Evolutionary conservation across 2,888 invertebrate species (phyloP).

Genomic region (Calliopum simillimum): DNA sequence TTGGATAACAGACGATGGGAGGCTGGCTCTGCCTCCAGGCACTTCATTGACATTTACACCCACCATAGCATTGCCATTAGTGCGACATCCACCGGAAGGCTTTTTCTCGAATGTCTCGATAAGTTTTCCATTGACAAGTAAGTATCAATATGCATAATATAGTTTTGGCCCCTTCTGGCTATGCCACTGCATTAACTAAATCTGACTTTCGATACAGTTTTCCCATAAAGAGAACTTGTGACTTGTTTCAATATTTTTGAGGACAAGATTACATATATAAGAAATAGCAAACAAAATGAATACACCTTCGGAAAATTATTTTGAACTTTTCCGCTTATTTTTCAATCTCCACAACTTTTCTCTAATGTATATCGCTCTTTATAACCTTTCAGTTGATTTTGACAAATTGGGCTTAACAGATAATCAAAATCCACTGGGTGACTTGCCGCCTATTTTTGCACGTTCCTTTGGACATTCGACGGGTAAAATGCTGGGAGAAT

Average conservation of each 20-base stretch:
- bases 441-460: constrained; percentile 80
- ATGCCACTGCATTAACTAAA: neutral
- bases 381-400: constrained; percentile 77
- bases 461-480: constrained; percentile 82
- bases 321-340: too few relatives aligned
- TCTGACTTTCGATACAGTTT: neutral
- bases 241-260: too few relatives aligned
- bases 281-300: too few relatives aligned
- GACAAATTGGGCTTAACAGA: constrained; percentile 88
- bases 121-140: constrained; percentile 87
- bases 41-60: constrained; percentile 84
- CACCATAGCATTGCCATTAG: constrained; percentile 83
- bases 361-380: constrained; percentile 17
- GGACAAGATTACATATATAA: too few relatives aligned
- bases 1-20: constrained; percentile 88
- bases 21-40: constrained; percentile 85
- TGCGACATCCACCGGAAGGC: constrained; percentile 86
- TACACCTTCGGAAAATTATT: too few relatives aligned
- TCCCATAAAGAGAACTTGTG: too few relatives aligned
- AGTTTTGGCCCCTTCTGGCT: neutral
- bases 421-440: constrained; percentile 88
- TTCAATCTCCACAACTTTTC: too few relatives aligned
- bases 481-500: constrained; percentile 75
- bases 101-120: constrained; percentile 87
- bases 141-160: constrained; percentile 64